Conservation (phyloP, 2,113 vertebrate species). For the Heliornis fulica region DNA sequence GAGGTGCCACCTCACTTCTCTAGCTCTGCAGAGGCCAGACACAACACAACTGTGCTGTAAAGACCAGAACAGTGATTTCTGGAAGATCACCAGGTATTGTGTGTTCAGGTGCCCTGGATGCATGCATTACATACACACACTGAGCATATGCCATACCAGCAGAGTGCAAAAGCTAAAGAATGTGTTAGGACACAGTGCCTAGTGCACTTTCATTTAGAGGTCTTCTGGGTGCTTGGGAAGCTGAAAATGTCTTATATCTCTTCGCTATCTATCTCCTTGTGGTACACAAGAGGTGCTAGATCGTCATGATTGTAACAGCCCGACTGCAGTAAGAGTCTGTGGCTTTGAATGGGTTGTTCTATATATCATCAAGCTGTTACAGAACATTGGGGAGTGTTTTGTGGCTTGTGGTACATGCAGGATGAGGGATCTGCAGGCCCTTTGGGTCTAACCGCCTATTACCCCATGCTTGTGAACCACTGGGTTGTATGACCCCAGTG, state of each 20-base stretch:
- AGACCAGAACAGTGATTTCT: neutral
- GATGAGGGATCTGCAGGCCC: neutral
- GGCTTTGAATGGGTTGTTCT: neutral
- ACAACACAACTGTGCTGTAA: neutral
- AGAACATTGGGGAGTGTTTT: neutral
- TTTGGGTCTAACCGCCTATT: neutral
- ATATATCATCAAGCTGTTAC: neutral
- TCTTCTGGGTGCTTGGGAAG: neutral
- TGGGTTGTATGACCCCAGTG: neutral
- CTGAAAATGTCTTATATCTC: neutral
- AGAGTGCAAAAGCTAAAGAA: neutral
- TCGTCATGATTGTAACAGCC: neutral
- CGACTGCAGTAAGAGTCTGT: neutral
- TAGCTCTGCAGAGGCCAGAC: neutral
- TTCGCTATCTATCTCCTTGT: neutral
- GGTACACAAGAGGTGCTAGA: neutral
- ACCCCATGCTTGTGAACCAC: neutral
- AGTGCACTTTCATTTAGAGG: neutral
- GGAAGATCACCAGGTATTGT: neutral
- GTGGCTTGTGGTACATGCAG: slow-evolving; percentile 5
- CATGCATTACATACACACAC: neutral
- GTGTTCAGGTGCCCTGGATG: neutral
- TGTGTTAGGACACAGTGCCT: neutral
- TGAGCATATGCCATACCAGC: neutral
- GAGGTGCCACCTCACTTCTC: neutral